Evolutionary conservation across 2,888 invertebrate genomes (phyloP).

Genomic region (Cactoblastis cactorum): DNA sequence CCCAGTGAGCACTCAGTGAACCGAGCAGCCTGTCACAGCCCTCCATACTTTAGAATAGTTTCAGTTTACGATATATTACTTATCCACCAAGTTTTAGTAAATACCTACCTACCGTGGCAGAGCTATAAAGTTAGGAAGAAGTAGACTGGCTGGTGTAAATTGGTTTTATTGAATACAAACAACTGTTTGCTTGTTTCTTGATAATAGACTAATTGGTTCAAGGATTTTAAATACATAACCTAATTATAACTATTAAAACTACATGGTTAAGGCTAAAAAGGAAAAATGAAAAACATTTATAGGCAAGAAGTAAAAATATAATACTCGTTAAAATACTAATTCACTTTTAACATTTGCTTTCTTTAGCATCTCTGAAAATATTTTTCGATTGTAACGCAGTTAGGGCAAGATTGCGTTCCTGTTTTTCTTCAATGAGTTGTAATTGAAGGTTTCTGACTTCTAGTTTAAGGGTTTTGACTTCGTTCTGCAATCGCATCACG

Average conservation of each 20-base stretch:
- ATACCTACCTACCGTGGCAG: too few species aligned
- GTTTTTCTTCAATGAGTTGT: slow-evolving; percentile 84
- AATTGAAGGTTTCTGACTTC: slow-evolving; percentile 79
- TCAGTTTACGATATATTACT: slow-evolving; percentile 19
- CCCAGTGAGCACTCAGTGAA: slow-evolving; percentile 64
- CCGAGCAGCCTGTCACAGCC: slow-evolving; percentile 48
- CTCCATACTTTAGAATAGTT: slow-evolving; percentile 46
- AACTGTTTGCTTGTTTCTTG: too few species aligned
- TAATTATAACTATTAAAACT: too few species aligned
- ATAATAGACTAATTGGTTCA: too few species aligned
- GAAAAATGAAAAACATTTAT: background rate
- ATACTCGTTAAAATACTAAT: slow-evolving; percentile 14
- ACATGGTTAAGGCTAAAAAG: slow-evolving; percentile 4
- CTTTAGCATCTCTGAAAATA: slow-evolving; percentile 65
- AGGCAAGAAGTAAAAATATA: slow-evolving; percentile 11
- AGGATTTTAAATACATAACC: too few species aligned
- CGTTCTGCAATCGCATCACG: slow-evolving; percentile 86
- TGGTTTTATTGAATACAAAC: too few species aligned
- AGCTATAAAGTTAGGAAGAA: too few species aligned
- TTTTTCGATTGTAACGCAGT: slow-evolving; percentile 62
- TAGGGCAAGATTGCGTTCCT: slow-evolving; percentile 69
- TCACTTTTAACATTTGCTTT: slow-evolving; percentile 65
- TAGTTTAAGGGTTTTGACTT: slow-evolving; percentile 82
- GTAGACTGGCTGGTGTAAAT: too few species aligned
- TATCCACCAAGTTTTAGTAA: slow-evolving; percentile 14